Evolutionary conservation across 2,797 vertebrate genomes (phyloP).

Genomic region (Cirrhinus molitorella): DNA sequence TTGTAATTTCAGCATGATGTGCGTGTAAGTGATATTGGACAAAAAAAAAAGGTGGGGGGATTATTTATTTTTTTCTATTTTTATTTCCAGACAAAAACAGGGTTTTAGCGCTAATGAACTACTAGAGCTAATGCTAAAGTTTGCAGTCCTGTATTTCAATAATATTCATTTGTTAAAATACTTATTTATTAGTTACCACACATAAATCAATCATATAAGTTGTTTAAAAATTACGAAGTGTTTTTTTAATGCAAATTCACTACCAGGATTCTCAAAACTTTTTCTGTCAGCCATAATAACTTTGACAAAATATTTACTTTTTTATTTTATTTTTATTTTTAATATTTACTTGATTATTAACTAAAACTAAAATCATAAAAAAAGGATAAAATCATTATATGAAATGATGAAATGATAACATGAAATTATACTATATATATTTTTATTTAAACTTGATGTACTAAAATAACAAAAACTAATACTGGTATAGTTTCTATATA

Average conservation of each 20-base stretch:
- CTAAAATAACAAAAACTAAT: too few relatives aligned
- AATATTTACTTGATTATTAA: not conserved
- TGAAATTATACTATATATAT: too few relatives aligned
- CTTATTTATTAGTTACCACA: not conserved
- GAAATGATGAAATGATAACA: too few relatives aligned
- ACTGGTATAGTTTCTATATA: too few relatives aligned
- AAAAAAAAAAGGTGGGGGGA: not conserved
- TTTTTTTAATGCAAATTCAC: not conserved
- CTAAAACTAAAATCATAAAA: too few relatives aligned
- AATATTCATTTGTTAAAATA: not conserved
- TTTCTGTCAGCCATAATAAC: not conserved
- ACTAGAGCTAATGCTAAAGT: not conserved
- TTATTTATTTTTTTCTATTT: not conserved
- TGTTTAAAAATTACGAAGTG: not conserved
- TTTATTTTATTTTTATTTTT: too few relatives aligned
- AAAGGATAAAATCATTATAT: too few relatives aligned
- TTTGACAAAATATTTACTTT: not conserved
- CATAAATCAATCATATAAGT: not conserved
- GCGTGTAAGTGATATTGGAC: not conserved
- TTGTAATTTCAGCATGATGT: slow-evolving; percentile 4
- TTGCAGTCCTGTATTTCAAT: not conserved
- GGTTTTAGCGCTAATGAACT: not conserved
- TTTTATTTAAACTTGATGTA: too few relatives aligned
- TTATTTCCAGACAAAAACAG: not conserved
- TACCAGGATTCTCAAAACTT: not conserved